Percentiles rank a stretch among this genome's conserved stretches.
These are phyloP conservation scores for Stegophylla sp. DNA, from an alignment of 2,888 invertebrate genomes.

Conservation along the genomic window DNA sequence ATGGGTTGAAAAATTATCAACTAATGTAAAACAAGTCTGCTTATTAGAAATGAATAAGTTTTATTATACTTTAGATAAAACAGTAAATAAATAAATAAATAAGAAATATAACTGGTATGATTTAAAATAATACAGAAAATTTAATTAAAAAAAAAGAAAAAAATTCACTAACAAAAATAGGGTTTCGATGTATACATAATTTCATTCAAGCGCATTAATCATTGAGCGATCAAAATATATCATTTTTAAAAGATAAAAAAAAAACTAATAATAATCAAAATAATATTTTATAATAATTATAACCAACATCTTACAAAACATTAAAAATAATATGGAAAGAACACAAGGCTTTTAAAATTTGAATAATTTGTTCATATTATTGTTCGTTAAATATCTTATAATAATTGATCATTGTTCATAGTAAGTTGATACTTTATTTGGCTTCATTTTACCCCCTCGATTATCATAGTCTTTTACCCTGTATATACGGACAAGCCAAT, in stretches of 20 bases:
- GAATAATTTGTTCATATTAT: conserved; percentile 41
- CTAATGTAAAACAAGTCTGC: background rate
- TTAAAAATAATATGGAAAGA: conserved; percentile 27
- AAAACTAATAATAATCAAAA: background rate
- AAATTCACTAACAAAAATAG: background rate
- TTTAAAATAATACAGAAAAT: background rate
- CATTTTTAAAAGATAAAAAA: background rate
- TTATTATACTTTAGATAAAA: background rate
- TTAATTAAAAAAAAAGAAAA: background rate
- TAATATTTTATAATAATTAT: conserved; percentile 26
- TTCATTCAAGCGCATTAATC: conserved; percentile 11
- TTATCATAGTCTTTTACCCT: conserved; percentile 95
- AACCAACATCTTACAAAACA: conserved; percentile 25
- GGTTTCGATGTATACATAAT: conserved; percentile 14
- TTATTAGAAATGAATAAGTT: conserved; percentile 2
- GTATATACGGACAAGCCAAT: conserved; percentile 98
- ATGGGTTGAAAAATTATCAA: too few relatives aligned
- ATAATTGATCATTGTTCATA: conserved; percentile 44
- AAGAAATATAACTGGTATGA: background rate
- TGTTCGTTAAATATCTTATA: background rate
- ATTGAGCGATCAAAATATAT: conserved; percentile 37
- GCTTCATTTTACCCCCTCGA: conserved; percentile 69
- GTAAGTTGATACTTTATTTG: conserved; percentile 46
- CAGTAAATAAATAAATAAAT: conserved; percentile 1
- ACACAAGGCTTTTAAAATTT: conserved; percentile 25